These are phyloP conservation scores for Lamellibrachia luymesi DNA, from an alignment of 1,140 invertebrate genomes.

Conservation along the genomic window DNA sequence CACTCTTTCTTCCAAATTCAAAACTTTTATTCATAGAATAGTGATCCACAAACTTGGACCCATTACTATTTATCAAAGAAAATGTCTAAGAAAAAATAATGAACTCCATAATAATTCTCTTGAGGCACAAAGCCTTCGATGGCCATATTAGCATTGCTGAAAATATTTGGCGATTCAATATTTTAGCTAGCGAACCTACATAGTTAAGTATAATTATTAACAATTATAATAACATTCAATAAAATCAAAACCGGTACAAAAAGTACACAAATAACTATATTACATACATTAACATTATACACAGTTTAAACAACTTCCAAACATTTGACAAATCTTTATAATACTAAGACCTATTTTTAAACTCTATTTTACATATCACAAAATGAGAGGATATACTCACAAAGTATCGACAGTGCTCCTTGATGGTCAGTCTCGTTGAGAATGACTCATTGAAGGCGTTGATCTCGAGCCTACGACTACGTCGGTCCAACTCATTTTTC, in stretches of 20 bases:
- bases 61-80: neutral
- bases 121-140: neutral
- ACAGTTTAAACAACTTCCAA: neutral
- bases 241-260: neutral
- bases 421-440: constrained; percentile 76
- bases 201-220: neutral
- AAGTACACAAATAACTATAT: neutral
- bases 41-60: neutral
- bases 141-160: neutral
- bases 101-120: neutral
- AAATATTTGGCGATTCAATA: neutral
- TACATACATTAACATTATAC: neutral
- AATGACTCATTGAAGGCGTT: constrained; percentile 95
- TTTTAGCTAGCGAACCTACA: neutral
- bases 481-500: constrained; percentile 82
- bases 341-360: neutral
- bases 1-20: neutral
- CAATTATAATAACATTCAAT: neutral
- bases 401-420: constrained; percentile 91
- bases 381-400: constrained; percentile 63
- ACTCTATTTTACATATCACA: neutral
- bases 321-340: neutral
- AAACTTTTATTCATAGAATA: neutral
- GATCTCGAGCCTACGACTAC: constrained; percentile 79
- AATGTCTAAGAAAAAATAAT: neutral